A percentile compares a stretch with the other conserved stretches of the same genome.
Evolutionary conservation across 2,797 vertebrate genomes (phyloP).

Genomic region (Lepidocolaptes lacrymiger): DNA sequence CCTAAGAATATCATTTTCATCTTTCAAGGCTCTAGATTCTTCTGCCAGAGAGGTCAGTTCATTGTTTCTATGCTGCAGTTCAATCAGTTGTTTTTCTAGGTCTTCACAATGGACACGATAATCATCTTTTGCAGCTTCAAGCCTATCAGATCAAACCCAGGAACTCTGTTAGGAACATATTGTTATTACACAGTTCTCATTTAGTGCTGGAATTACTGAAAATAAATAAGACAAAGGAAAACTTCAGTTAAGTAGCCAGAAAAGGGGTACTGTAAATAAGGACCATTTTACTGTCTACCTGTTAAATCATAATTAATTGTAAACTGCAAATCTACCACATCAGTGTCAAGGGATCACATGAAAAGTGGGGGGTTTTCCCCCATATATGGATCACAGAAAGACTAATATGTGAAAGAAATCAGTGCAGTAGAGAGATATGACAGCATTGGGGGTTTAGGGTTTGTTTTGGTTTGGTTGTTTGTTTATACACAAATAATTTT

Average conservation of each 20-base stretch:
- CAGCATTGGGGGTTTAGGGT: rapidly evolving
- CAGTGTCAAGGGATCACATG: background rate
- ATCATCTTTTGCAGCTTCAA: slow-evolving; percentile 98
- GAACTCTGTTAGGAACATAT: background rate
- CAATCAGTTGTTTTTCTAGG: slow-evolving; percentile 93
- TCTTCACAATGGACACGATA: slow-evolving; percentile 98
- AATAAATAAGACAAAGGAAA: background rate
- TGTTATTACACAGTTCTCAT: background rate
- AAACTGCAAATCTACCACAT: background rate
- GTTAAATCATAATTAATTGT: background rate
- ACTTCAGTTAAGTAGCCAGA: background rate
- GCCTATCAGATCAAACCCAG: slow-evolving; percentile 73
- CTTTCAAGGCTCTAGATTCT: slow-evolving; percentile 92
- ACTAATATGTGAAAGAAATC: background rate
- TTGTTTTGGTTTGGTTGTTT: background rate
- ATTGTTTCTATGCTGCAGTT: slow-evolving; percentile 94
- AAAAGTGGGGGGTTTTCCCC: background rate
- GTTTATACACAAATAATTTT: background rate
- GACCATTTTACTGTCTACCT: background rate
- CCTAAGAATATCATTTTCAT: slow-evolving; percentile 96
- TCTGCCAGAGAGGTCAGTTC: slow-evolving; percentile 93
- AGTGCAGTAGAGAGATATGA: background rate
- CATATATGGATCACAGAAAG: background rate
- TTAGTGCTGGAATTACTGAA: background rate
- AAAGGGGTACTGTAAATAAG: background rate